Conservation (phyloP, 1,140 invertebrate genomes). For the Dufourea novaeangliae region DNA sequence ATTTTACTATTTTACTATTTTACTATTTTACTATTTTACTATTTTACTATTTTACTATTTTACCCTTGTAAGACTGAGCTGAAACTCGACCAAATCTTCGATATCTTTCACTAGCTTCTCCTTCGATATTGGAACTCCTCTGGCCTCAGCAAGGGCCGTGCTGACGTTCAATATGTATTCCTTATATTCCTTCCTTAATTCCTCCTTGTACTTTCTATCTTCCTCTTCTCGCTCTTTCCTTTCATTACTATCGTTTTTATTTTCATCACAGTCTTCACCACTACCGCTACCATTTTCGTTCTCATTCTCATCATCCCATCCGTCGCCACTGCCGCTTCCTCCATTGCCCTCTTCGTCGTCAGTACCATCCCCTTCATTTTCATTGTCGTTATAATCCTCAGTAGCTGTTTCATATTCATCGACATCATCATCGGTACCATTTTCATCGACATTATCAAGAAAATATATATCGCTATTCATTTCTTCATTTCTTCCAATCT, state of each 20-base stretch:
- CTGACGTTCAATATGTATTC: conserved; percentile 39
- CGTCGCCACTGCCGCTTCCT: background rate
- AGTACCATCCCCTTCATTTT: background rate
- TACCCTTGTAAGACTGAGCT: background rate
- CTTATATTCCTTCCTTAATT: conserved; percentile 3
- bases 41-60: too few relatives aligned
- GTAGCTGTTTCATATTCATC: background rate
- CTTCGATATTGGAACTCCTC: conserved; percentile 1
- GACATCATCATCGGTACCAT: too few relatives aligned
- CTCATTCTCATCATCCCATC: background rate
- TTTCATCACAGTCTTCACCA: too few relatives aligned
- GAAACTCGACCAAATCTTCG: conserved; percentile 36
- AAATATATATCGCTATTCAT: background rate
- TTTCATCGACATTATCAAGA: too few relatives aligned
- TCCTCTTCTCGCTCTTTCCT: background rate
- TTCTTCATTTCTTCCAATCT: too few relatives aligned
- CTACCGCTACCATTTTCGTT: too few relatives aligned
- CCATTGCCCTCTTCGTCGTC: background rate
- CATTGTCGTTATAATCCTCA: background rate
- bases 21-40: too few relatives aligned
- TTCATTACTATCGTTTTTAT: too few relatives aligned
- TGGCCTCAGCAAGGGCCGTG: conserved; percentile 24
- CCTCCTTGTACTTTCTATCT: background rate
- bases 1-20: too few relatives aligned
- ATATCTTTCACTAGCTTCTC: conserved; percentile 24